These are phyloP conservation scores for Pycnonotus jocosus DNA, from an alignment of 2,113 vertebrate genomes.

Conservation along the genomic window DNA sequence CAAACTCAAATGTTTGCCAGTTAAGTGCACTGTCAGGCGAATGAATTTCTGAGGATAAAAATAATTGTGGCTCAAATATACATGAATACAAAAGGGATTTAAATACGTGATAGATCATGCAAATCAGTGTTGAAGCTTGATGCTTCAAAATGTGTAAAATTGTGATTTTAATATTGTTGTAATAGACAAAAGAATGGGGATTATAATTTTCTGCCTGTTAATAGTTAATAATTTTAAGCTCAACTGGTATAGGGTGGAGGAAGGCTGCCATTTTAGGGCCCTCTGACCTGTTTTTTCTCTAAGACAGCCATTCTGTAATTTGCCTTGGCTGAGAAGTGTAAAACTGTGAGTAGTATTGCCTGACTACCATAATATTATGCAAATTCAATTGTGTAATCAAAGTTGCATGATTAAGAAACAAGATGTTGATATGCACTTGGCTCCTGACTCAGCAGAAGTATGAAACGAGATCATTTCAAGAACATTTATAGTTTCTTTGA, in stretches of 20 bases:
- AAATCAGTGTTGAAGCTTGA: background rate
- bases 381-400: background rate
- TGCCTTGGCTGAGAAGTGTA: background rate
- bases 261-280: background rate
- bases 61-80: background rate
- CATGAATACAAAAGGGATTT: background rate
- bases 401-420: background rate
- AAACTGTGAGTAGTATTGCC: background rate
- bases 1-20: background rate
- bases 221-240: background rate
- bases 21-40: background rate
- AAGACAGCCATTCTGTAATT: background rate
- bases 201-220: background rate
- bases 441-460: background rate
- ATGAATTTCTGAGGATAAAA: background rate
- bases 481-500: background rate
- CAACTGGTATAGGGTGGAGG: background rate
- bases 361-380: background rate
- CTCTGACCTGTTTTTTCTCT: background rate
- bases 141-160: background rate
- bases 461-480: background rate
- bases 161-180: background rate
- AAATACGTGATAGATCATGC: background rate
- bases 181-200: background rate
- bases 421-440: background rate